phyloP scores from a whole-genome alignment of 2,797 vertebrate species.

The Periophthalmus magnuspinnatus region DNA sequence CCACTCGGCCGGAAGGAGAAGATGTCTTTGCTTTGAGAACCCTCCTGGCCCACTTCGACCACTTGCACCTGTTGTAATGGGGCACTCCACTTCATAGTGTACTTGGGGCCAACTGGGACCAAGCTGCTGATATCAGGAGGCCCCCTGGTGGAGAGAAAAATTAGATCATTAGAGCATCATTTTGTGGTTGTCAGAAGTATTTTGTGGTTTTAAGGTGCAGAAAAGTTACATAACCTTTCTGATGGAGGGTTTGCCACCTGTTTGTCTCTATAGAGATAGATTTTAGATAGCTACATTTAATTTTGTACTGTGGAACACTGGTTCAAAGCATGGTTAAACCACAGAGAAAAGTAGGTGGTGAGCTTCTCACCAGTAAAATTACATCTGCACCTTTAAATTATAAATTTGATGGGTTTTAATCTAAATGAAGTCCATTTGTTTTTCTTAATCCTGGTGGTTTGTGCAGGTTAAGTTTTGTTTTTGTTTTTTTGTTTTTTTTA shows the following conservation, averaged over 20 bases:
- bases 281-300: not conserved
- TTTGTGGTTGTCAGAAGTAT: not conserved
- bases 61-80: conserved; percentile 90
- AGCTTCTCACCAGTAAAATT: not conserved
- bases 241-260: no score
- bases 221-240: not conserved
- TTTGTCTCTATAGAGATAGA: not conserved
- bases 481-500: no score
- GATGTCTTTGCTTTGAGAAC: conserved; percentile 78
- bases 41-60: conserved; percentile 92
- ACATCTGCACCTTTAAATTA: no score
- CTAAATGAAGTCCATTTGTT: not conserved
- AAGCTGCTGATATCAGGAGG: conserved; percentile 91
- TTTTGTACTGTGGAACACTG: not conserved
- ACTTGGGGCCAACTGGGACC: conserved; percentile 92
- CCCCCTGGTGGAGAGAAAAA: conserved; percentile 74
- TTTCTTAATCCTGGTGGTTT: not conserved
- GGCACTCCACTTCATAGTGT: conserved; percentile 94
- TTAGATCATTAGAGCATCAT: not conserved
- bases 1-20: conserved; percentile 73
- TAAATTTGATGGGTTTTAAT: not conserved
- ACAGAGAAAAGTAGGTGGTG: not conserved
- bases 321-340: not conserved
- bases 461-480: no score
- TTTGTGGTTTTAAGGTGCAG: not conserved